Evolutionary conservation across 2,113 vertebrate species (phyloP), one percentile per base, ranked within the genome.

Genomic region (Pogonocichla stellata): DNA sequence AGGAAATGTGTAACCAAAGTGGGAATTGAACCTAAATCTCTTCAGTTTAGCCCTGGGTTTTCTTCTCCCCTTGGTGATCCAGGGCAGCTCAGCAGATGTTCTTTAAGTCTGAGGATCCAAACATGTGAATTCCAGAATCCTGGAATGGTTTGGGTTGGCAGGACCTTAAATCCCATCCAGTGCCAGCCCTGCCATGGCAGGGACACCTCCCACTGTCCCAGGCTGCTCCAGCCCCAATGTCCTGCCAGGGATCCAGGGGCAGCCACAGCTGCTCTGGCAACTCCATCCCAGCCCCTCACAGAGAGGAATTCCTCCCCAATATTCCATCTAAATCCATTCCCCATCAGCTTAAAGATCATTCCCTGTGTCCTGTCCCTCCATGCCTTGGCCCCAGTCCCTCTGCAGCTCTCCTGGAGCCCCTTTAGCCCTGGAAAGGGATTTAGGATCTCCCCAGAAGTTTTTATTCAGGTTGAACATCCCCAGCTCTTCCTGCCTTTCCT

Each of bases 1-100:
- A 90, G 94, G 92, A 96, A 95, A 90, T 36, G 47, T 92, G 94
- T 36, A 88, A 93, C 78, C 16, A 2, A 33, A 85, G 50, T 5
- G 38, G 87, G 74, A 88, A 60, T 45, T 18, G 38, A 72, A 31
- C 58, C 36, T 66, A 26, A 34, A 50, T 8, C 65, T 10, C 80
- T 75, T 4, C 51, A 17, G 48, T 45, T 86, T 2, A 67, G 80
- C 25, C 1, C 73, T 25, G 74, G 66, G 38, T 86, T 73, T 43
- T 24, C 40, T 19, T 17, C 57, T 61, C 8, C 51, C 14, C 72
- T 33, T 1, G 0, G n/a, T 14, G 4, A 31, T 6, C 57, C 38
- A 1, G 0, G 11, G 91, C 61, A 12, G 9, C 43, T 33, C 3
- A 2, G 61, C 72, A 91, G 73, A 61, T 54, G 72, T 28, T 70